A percentile compares a stretch with the other conserved stretches of the same genome.
These are phyloP conservation scores for Cylindroiulus punctatus DNA, from an alignment of 2,888 invertebrate species.

Conservation along the genomic window DNA sequence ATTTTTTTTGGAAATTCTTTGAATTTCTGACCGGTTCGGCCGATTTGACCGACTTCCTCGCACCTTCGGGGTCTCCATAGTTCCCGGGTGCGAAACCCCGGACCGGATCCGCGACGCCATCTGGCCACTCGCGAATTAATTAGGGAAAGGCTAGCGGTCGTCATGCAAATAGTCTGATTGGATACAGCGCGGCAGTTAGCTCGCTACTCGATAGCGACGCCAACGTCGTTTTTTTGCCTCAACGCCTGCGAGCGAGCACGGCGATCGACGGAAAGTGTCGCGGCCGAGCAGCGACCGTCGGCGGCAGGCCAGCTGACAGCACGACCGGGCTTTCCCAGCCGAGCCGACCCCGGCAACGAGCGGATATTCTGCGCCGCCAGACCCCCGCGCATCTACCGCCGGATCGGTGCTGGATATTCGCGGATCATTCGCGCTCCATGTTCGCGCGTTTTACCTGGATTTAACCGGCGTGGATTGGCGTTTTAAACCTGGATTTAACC, in stretches of 20 bases:
- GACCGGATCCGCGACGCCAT: not conserved
- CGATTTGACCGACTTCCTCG: not conserved
- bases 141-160: conserved; percentile 22
- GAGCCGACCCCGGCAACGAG: not conserved
- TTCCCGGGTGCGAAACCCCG: not conserved
- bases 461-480: not conserved
- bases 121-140: conserved; percentile 32
- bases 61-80: not conserved
- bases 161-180: conserved; percentile 32
- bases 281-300: not conserved
- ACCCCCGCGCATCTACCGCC: not conserved
- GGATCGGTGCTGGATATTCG: not conserved
- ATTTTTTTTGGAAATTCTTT: not conserved
- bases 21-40: not conserved
- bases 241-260: not conserved
- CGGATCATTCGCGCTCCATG: not conserved
- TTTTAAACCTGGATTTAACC: not conserved
- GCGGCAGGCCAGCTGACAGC: not conserved
- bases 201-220: conserved; percentile 20
- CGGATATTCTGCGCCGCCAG: not conserved
- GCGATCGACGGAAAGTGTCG: not conserved
- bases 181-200: conserved; percentile 26
- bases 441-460: not conserved
- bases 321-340: not conserved
- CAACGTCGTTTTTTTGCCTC: not conserved